phyloP scores from a whole-genome alignment of 2,113 vertebrate species.

The Ctenodactylus gundi region DNA sequence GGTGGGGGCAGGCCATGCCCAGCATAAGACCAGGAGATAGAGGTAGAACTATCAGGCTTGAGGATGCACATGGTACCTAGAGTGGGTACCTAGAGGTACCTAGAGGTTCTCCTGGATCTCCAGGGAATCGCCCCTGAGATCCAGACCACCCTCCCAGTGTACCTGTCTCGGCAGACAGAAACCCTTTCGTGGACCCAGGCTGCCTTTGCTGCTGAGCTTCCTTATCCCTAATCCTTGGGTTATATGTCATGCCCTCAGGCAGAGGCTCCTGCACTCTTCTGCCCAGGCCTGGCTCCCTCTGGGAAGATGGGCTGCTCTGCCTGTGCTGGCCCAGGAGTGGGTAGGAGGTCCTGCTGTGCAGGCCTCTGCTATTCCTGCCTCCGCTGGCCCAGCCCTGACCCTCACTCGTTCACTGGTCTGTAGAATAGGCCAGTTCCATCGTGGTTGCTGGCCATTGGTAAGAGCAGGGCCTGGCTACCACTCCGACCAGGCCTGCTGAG shows the following conservation, averaged over 20 bases:
- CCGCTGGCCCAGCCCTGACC: not conserved
- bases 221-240: not conserved
- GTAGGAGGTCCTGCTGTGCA: not conserved
- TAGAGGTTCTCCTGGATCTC: too few relatives aligned
- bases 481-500: not conserved
- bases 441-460: not conserved
- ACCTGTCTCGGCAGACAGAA: not conserved
- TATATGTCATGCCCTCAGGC: not conserved
- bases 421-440: not conserved
- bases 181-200: not conserved
- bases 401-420: not conserved
- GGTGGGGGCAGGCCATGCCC: not conserved
- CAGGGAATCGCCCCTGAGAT: not conserved
- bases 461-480: not conserved
- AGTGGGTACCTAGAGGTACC: not conserved
- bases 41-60: too few relatives aligned
- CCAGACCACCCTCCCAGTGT: not conserved
- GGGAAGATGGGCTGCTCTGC: not conserved
- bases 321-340: not conserved
- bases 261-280: not conserved
- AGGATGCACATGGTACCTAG: not conserved
- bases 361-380: too few relatives aligned
- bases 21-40: not conserved
- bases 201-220: not conserved
- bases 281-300: not conserved